Conservation (phyloP, 2,797 vertebrate genomes). For the Betta splendens region DNA sequence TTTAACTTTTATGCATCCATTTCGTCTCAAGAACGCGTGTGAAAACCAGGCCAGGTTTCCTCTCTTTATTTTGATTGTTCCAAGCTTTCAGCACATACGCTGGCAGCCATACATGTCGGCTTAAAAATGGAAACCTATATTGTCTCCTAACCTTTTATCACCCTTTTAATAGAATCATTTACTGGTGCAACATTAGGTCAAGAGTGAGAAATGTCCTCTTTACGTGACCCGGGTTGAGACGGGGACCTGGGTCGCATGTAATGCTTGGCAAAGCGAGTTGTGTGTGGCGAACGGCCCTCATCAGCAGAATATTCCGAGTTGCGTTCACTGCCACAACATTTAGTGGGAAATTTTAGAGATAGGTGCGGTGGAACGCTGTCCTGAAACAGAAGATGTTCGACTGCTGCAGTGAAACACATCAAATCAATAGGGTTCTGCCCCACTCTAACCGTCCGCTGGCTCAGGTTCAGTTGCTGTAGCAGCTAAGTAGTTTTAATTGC, state of each 20-base stretch:
- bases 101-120: slow-evolving; percentile 39
- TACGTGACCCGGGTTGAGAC: slow-evolving; percentile 43
- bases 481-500: slow-evolving; percentile 74
- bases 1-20: slow-evolving; percentile 61
- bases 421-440: slow-evolving; percentile 8
- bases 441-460: slow-evolving; percentile 37
- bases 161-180: slow-evolving; percentile 61
- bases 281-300: slow-evolving; percentile 49
- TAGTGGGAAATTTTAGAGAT: slow-evolving; percentile 69
- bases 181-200: slow-evolving; percentile 33
- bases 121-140: slow-evolving; percentile 62
- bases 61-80: slow-evolving; percentile 76
- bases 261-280: slow-evolving; percentile 75
- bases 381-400: slow-evolving; percentile 42
- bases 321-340: slow-evolving; percentile 67
- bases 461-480: slow-evolving; percentile 33
- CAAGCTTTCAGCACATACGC: slow-evolving; percentile 67
- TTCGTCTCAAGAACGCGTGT: slow-evolving; percentile 65
- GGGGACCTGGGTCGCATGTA: slow-evolving; percentile 54
- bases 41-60: slow-evolving; percentile 70
- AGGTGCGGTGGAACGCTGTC: slow-evolving; percentile 48
- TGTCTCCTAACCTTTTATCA: slow-evolving; percentile 57
- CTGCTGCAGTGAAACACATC: slow-evolving; percentile 26
- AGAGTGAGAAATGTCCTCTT: slow-evolving; percentile 57
- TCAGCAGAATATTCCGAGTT: slow-evolving; percentile 67